Evolutionary conservation across 1,140 invertebrate species (phyloP).

Genomic region (Radopholus similis): DNA sequence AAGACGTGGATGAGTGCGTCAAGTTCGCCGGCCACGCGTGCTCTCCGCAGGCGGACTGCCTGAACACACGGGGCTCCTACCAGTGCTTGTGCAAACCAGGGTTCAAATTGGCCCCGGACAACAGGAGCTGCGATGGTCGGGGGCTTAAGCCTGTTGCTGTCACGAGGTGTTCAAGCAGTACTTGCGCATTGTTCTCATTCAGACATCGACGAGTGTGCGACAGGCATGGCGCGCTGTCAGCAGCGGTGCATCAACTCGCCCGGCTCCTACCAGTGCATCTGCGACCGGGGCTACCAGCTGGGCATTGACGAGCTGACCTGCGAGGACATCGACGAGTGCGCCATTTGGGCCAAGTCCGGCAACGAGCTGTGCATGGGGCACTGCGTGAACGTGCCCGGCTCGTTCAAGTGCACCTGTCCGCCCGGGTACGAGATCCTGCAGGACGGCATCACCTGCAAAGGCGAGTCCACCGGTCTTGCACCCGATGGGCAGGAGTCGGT

Average conservation of each 20-base stretch:
- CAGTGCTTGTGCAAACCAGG: constrained; percentile 62
- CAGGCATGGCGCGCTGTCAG: constrained; percentile 30
- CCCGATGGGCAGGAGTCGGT: too few species aligned
- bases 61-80: constrained; percentile 59
- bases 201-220: constrained; percentile 41
- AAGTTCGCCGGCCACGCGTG: constrained; percentile 58
- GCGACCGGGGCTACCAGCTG: constrained; percentile 64
- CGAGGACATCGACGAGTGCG: constrained; percentile 63
- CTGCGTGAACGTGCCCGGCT: constrained; percentile 49
- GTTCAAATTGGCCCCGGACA: constrained; percentile 58
- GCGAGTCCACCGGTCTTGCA: too few species aligned
- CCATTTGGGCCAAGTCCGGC: constrained; percentile 37
- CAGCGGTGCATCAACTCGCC: constrained; percentile 46
- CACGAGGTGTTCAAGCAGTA: too few species aligned
- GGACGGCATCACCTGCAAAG: constrained; percentile 55
- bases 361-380: constrained; percentile 43
- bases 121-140: constrained; percentile 52
- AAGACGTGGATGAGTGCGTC: constrained; percentile 56
- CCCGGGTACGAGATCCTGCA: constrained; percentile 43
- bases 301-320: constrained; percentile 56
- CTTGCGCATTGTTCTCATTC: not conserved
- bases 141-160: too few species aligned
- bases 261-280: constrained; percentile 57
- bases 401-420: constrained; percentile 53
- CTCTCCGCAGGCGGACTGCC: constrained; percentile 54